Conservation (phyloP, 2,888 invertebrate genomes). For the Slavum lentiscoides region DNA sequence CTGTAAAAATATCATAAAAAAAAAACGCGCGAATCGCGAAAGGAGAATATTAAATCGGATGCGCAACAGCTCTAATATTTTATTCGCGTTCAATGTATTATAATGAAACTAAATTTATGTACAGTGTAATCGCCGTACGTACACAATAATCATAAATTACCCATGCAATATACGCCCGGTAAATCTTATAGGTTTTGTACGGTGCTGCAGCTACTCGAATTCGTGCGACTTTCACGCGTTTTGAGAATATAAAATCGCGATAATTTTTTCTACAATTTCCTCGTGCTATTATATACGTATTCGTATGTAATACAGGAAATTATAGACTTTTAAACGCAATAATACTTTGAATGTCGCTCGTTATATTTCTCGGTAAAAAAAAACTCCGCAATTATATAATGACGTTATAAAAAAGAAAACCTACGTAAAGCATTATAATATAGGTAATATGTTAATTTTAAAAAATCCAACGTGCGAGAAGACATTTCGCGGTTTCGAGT, state of each 20-base stretch:
- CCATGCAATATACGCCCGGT: neutral
- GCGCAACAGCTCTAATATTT: constrained; percentile 36
- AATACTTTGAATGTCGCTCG: no score
- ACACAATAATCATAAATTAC: constrained; percentile 33
- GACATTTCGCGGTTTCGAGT: no score
- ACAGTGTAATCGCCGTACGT: neutral
- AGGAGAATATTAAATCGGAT: constrained; percentile 10
- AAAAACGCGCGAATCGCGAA: constrained; percentile 15
- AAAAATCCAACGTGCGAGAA: no score
- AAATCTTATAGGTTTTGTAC: constrained; percentile 10
- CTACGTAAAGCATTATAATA: no score
- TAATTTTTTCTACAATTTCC: neutral
- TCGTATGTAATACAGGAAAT: no score
- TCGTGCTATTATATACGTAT: no score
- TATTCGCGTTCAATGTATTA: neutral
- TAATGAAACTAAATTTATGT: neutral
- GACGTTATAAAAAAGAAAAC: no score
- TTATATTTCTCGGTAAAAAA: no score
- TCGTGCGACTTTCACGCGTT: constrained; percentile 38
- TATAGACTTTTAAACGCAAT: no score
- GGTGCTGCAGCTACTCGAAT: constrained; percentile 11
- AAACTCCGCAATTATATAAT: no score
- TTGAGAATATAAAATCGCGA: constrained; percentile 32
- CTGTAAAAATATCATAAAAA: constrained; percentile 18
- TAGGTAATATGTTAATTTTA: no score